phyloP scores from a whole-genome alignment of 2,888 invertebrate species.

The Bembecia ichneumoniformis region DNA sequence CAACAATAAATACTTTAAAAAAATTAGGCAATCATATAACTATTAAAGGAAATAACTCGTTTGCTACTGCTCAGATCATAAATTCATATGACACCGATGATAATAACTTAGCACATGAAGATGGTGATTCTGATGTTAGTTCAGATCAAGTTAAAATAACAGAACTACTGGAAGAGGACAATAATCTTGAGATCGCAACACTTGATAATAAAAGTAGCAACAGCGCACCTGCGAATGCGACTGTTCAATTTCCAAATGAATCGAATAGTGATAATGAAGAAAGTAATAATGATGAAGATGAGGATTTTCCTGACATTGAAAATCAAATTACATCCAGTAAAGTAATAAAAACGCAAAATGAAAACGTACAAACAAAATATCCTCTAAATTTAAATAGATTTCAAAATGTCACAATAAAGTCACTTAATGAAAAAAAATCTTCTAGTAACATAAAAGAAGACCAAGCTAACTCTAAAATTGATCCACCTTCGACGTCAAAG shows the following conservation, averaged over 20 bases:
- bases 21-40: constrained; percentile 48
- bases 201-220: constrained; percentile 5
- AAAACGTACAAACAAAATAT: constrained; percentile 10
- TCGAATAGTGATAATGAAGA: constrained; percentile 32
- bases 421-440: constrained; percentile 15
- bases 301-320: constrained; percentile 32
- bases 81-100: constrained; percentile 18
- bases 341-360: constrained; percentile 20
- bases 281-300: constrained; percentile 22
- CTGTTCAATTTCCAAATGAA: constrained; percentile 38
- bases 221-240: constrained; percentile 16
- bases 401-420: constrained; percentile 28
- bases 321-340: constrained; percentile 23
- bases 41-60: constrained; percentile 41
- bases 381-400: constrained; percentile 24
- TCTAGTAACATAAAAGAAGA: constrained; percentile 12
- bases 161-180: constrained; percentile 34
- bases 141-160: constrained; percentile 39
- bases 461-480: neutral
- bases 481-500: constrained; percentile 8
- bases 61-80: constrained; percentile 23
- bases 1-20: constrained; percentile 35
- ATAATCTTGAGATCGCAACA: constrained; percentile 22
- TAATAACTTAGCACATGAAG: constrained; percentile 13
- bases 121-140: constrained; percentile 29